phyloP scores from a whole-genome alignment of 2,113 vertebrate genomes.

The Xiphorhynchus elegans region DNA sequence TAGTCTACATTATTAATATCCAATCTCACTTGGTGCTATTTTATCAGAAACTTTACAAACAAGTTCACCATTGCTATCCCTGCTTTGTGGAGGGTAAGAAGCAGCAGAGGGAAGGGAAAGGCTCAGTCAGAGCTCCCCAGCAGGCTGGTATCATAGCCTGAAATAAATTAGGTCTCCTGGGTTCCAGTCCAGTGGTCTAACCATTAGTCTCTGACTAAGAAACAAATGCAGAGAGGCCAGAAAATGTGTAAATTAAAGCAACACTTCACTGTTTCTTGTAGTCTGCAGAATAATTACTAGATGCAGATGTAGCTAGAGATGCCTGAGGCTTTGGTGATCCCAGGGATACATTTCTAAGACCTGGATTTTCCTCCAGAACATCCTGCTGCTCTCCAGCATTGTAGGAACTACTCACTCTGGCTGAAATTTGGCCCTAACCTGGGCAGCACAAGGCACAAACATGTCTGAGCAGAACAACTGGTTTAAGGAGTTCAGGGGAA shows the following conservation, averaged over 20 bases:
- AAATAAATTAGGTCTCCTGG: slow-evolving; percentile 65
- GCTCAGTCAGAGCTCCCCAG: neutral
- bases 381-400: neutral
- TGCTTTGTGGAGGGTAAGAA: neutral
- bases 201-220: slow-evolving; percentile 63
- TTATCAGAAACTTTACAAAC: slow-evolving; percentile 30
- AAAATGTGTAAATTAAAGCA: slow-evolving; percentile 46
- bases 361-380: neutral
- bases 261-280: neutral
- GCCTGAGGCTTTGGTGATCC: slow-evolving; percentile 11
- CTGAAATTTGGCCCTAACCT: neutral
- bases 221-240: slow-evolving; percentile 44
- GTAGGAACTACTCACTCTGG: neutral
- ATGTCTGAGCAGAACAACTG: neutral
- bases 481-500: neutral
- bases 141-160: slow-evolving; percentile 10
- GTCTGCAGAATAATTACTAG: slow-evolving; percentile 33
- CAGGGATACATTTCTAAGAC: neutral
- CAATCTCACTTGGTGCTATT: neutral
- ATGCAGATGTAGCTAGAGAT: slow-evolving; percentile 13
- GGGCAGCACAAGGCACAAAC: neutral
- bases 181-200: slow-evolving; percentile 49
- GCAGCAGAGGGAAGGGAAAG: neutral
- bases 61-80: neutral
- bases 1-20: neutral